phyloP scores from a whole-genome alignment of 2,797 vertebrate genomes.

The Rhinophrynus dorsalis region DNA sequence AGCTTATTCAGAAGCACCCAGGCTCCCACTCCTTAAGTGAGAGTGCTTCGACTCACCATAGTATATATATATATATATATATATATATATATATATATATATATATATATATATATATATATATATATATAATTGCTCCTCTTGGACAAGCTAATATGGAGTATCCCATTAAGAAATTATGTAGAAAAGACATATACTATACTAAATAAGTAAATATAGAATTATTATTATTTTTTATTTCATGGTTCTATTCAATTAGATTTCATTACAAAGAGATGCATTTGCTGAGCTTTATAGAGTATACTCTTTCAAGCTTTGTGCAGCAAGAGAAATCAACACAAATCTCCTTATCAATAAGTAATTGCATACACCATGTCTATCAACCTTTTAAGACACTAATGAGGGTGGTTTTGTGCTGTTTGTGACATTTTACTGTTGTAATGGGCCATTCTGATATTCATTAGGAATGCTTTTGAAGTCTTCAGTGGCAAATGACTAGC shows the following conservation, averaged over 20 bases:
- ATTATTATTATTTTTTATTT: too few relatives aligned
- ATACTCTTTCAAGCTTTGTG: slow-evolving; percentile 27
- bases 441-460: slow-evolving; percentile 22
- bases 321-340: slow-evolving; percentile 23
- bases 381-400: slow-evolving; percentile 38
- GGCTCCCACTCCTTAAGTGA: too few relatives aligned
- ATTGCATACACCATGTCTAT: slow-evolving; percentile 25
- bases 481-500: slow-evolving; percentile 13
- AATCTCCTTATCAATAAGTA: slow-evolving; percentile 33
- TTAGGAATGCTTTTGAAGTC: slow-evolving; percentile 30
- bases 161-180: too few relatives aligned
- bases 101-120: too few relatives aligned
- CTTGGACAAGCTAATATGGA: too few relatives aligned
- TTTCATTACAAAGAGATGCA: neutral
- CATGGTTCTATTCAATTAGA: slow-evolving; percentile 5
- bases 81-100: too few relatives aligned
- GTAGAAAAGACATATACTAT: too few relatives aligned
- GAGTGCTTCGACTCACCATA: too few relatives aligned
- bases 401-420: slow-evolving; percentile 32
- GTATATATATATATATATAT: too few relatives aligned
- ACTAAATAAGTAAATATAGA: too few relatives aligned
- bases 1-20: too few relatives aligned
- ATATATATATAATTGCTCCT: too few relatives aligned
- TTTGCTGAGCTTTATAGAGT: slow-evolving; percentile 12
- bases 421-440: slow-evolving; percentile 27